A percentile compares a stretch with the other conserved stretches of the same genome.
These are phyloP conservation scores for Takifugu rubripes DNA, from an alignment of 2,797 vertebrate genomes.

Conservation along the genomic window DNA sequence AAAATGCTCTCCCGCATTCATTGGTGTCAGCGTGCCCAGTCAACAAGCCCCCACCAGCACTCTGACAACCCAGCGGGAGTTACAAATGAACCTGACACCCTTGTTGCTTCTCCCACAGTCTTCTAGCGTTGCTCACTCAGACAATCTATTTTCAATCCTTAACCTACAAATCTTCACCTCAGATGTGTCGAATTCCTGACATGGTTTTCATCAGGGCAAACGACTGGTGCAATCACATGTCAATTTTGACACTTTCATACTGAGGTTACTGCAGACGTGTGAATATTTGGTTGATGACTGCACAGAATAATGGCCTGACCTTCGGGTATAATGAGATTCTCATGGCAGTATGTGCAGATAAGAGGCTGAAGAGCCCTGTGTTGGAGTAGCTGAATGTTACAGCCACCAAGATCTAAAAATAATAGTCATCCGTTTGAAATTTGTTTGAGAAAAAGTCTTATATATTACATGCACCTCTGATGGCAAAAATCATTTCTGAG, in stretches of 20 bases:
- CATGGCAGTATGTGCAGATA: slow-evolving; percentile 51
- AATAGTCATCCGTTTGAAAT: too few species aligned
- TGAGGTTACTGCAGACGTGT: slow-evolving; percentile 12
- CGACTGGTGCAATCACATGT: background rate
- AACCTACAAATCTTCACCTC: slow-evolving; percentile 33
- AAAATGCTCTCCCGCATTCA: slow-evolving; percentile 54
- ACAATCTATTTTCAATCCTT: slow-evolving; percentile 44
- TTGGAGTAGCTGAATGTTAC: slow-evolving; percentile 32
- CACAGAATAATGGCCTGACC: slow-evolving; percentile 48
- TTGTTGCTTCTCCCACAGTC: slow-evolving; percentile 42
- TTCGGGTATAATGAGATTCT: slow-evolving; percentile 53
- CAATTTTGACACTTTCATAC: background rate
- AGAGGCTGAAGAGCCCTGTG: slow-evolving; percentile 31
- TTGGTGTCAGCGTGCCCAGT: slow-evolving; percentile 49
- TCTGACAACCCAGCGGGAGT: slow-evolving; percentile 59
- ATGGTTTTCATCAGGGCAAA: slow-evolving; percentile 8
- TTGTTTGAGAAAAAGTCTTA: too few species aligned
- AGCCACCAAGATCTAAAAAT: slow-evolving; percentile 45
- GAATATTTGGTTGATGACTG: slow-evolving; percentile 31
- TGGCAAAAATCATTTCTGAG: too few species aligned
- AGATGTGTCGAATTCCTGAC: slow-evolving; percentile 10
- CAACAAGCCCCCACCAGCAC: slow-evolving; percentile 45
- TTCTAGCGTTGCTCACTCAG: slow-evolving; percentile 13
- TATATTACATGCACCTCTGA: too few species aligned
- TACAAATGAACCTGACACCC: slow-evolving; percentile 66